Evolutionary conservation across 2,888 invertebrate species (phyloP), one percentile per base, ranked within the genome.

Genomic region (Aporophyla nigra): DNA sequence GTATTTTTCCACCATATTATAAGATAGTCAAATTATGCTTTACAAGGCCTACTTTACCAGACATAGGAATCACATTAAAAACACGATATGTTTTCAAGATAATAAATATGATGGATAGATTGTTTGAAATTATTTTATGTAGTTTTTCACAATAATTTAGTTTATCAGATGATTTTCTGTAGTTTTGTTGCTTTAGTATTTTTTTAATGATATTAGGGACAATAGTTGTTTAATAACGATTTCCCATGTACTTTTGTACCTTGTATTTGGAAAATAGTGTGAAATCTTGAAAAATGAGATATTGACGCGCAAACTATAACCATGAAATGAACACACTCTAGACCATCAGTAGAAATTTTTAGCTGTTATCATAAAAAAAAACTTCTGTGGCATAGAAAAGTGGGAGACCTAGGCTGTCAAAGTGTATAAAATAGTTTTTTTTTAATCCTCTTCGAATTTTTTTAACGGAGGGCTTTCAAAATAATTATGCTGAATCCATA

Each of bases 41-140:
- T 53, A 71, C 77, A 81, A 80, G 51, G 56, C 71, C 71, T 77
- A 73, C 69, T 86, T 78, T 62, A 63, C 12, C 33, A 7, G 24
- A 86, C 85, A 86, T 58, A 85, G 59, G 21, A 81, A 83, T 71
- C 54, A 78, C 86, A 86, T 86, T 86, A 86, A 73, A 77, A 70
- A 62, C 67, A 70, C 65, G 84, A 78, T 82, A 59, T 63, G 58
- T 75, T 82, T 69, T 51, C 40, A 61, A 65, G 86, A 85, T 82
- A 74, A 73, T 46, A 58, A 40, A 49, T 54, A 21, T 62, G 24
- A 76, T 65, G n/a, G 56, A 68, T 69, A 58, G 65, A 73, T 71
- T 62, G 61, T n/a, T 46, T 1, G 14, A 83, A 59, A 54, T 68
- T 49, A 61, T 74, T 74, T 62, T 10, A 62, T 63, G 21, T 59